phyloP scores from a whole-genome alignment of 2,888 invertebrate genomes.

The Parelbella ahira region DNA sequence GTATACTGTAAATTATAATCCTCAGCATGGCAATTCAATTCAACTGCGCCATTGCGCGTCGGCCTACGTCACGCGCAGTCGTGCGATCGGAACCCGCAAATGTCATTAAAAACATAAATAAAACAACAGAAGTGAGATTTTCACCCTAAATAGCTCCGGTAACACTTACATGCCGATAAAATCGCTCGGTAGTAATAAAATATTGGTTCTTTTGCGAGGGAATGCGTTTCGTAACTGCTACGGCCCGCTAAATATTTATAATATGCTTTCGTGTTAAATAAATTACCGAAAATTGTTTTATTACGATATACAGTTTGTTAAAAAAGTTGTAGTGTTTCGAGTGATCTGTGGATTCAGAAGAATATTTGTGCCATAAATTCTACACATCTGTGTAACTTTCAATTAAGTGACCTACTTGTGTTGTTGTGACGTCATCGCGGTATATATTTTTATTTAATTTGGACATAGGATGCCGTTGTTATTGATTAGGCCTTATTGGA shows the following conservation, averaged over 20 bases:
- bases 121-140: slow-evolving; percentile 30
- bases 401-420: slow-evolving; percentile 46
- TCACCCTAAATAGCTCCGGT: slow-evolving; percentile 16
- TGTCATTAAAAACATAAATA: slow-evolving; percentile 51
- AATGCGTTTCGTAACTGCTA: slow-evolving; percentile 13
- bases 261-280: slow-evolving; percentile 1
- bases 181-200: slow-evolving; percentile 3
- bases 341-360: neutral
- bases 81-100: slow-evolving; percentile 33
- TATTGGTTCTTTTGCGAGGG: neutral
- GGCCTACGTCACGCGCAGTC: slow-evolving; percentile 40
- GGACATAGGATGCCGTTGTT: slow-evolving; percentile 9
- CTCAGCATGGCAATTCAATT: slow-evolving; percentile 41
- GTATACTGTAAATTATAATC: neutral
- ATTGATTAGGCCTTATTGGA: slow-evolving; percentile 20
- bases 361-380: neutral
- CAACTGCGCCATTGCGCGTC: slow-evolving; percentile 63
- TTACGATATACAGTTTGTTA: no score
- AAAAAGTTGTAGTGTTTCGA: no score
- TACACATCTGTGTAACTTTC: slow-evolving; percentile 36
- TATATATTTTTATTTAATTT: slow-evolving; percentile 27
- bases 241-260: neutral
- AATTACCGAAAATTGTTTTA: no score
- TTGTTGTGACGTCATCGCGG: slow-evolving; percentile 45
- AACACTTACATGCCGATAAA: slow-evolving; percentile 13